Evolutionary conservation across 2,888 invertebrate genomes (phyloP).

Genomic region (Temnothorax ravouxi): DNA sequence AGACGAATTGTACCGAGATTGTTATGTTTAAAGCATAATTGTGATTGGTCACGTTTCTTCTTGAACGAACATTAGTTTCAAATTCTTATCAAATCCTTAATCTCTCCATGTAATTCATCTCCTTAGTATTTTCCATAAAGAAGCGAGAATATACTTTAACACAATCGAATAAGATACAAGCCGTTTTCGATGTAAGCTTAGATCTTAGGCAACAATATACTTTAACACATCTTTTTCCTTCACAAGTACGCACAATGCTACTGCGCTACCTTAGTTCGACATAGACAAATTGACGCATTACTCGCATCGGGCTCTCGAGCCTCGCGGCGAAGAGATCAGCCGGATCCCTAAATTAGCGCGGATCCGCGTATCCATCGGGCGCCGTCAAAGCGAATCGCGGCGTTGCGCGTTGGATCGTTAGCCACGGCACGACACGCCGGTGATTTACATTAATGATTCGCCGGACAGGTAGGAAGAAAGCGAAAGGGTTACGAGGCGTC

Average conservation of each 20-base stretch:
- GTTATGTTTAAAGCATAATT: not conserved
- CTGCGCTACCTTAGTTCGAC: conserved; percentile 20
- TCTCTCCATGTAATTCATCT: not conserved
- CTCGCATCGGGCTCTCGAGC: conserved; percentile 7
- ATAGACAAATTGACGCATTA: conserved; percentile 48
- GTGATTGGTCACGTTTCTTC: not conserved
- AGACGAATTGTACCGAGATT: not conserved
- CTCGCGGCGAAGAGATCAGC: conserved; percentile 48
- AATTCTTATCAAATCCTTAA: not conserved
- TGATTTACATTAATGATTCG: conserved; percentile 79
- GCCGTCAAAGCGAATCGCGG: conserved; percentile 61
- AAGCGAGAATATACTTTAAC: not conserved
- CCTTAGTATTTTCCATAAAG: not conserved
- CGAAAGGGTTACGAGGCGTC: conserved; percentile 50
- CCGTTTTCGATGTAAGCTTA: too few species aligned
- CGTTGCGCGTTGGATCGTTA: conserved; percentile 71
- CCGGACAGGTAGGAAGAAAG: conserved; percentile 41
- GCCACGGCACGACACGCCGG: conserved; percentile 67
- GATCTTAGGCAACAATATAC: too few species aligned
- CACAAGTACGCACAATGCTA: conserved; percentile 5
- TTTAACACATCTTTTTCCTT: not conserved
- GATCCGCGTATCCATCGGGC: conserved; percentile 44
- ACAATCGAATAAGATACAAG: not conserved
- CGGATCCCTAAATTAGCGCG: conserved; percentile 58
- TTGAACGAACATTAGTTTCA: not conserved